Percentiles rank a stretch among this genome's conserved stretches.
These are phyloP conservation scores for Cyprinella venusta DNA, from an alignment of 2,797 vertebrate genomes.

Conservation along the genomic window DNA sequence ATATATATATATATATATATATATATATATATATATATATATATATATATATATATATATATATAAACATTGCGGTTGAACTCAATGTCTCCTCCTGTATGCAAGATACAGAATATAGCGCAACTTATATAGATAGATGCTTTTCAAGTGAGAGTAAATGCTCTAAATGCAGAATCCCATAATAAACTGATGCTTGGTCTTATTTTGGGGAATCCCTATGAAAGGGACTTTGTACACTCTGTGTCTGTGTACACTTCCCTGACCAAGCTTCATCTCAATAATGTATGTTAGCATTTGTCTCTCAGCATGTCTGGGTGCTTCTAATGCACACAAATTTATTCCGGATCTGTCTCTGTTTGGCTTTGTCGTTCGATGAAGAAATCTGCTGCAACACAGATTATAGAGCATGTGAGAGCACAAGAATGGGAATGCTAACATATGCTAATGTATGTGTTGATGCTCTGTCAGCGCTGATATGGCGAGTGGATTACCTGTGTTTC, in stretches of 20 bases:
- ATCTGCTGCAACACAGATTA: constrained; percentile 56
- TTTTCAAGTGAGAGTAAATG: neutral
- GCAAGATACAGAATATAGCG: neutral
- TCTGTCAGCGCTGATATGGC: constrained; percentile 47
- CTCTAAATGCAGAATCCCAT: neutral
- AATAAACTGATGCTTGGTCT: neutral
- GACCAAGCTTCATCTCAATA: neutral
- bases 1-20: too few relatives aligned
- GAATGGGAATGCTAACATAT: constrained; percentile 62
- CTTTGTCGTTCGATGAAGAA: constrained; percentile 49
- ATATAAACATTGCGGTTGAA: too few relatives aligned
- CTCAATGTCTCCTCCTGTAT: neutral
- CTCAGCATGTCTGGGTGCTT: constrained; percentile 3
- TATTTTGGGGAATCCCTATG: constrained; percentile 3
- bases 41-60: too few relatives aligned
- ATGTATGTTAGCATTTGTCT: constrained; percentile 5
- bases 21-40: too few relatives aligned
- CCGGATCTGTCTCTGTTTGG: constrained; percentile 21
- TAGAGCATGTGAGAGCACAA: constrained; percentile 39
- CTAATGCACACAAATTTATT: constrained; percentile 41
- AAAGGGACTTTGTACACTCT: neutral
- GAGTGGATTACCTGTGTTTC: constrained; percentile 59
- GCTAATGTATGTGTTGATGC: constrained; percentile 58
- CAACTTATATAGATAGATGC: neutral
- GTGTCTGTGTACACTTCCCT: neutral